Base-by-base conservation (phyloP, 2,888 invertebrate genomes). In the Exocentrus adspersus region DNA sequence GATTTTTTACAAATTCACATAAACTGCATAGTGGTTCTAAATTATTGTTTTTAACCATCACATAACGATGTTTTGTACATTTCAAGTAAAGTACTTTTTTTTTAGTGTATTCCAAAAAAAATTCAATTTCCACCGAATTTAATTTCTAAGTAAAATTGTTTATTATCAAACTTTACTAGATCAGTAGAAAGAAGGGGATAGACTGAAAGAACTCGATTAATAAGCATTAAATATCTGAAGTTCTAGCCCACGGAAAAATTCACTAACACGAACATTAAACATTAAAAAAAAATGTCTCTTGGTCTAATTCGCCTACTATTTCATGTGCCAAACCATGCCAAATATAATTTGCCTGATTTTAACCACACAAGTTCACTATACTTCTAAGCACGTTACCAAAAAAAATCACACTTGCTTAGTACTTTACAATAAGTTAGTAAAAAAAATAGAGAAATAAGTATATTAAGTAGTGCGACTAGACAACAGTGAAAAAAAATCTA, bases 391-490 rank as follows among this genome's bases (percentile, higher is more conserved):
- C 32, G 37, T 54, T 46, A 42, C 54, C 21, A 63, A 62, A 50
- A n/a, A n/a, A 60, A 41, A 54, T 46, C 58, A 65, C 60, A 61
- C 52, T 57, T 60, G 54, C 56, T 37, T 63, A 59, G 59, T 60
- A 52, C 42, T 61, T 64, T 63, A 65, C 65, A 68, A 21, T 62
- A 43, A 69, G 69, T 67, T 69, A 69, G 67, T 69, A 67, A 65
- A 54, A 67, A 65, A 54, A 7, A 37, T 37, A 37, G 50, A 53
- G 63, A 56, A 58, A 63, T 63, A 57, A 48, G 61, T 67, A 58
- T 69, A 67, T 51, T 65, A 56, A 65, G 64, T 69, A n/a, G 69
- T 69, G 69, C 67, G 63, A 65, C 63, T 65, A 69, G 65, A 68
- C 43, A 62, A 65, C 64, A 69, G 62, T 60, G 69, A 67, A 57